Base-by-base conservation (phyloP, 2,797 vertebrate species). In the Macrochelys suwanniensis region DNA sequence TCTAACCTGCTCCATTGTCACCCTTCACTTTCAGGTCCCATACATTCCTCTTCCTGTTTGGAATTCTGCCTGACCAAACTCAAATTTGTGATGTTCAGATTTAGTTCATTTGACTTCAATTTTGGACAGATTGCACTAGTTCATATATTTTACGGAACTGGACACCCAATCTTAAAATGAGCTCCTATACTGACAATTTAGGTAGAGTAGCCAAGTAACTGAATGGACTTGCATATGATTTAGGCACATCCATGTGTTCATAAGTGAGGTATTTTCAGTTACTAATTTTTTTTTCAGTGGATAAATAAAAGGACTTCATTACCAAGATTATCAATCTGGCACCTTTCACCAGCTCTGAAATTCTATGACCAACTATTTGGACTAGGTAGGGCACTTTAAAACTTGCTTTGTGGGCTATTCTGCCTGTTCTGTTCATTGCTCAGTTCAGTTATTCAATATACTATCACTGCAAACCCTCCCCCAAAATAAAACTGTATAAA, bases 401-500 rank as follows among this genome's bases (percentile, higher is more conserved):
- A 45, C 42, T 81, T 50, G 3, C 61, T 61, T 82, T 28, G 49
- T 5, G 37, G 80, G 76, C 2, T 33, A 47, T 80, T 37, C n/a
- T 1, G 5, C 80, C 4, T 61, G 54, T 21, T 85, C 76, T 84
- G 61, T 28, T 71, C 53, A 76, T 25, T 11, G 5, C 11, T 80
- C 74, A 61, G 23, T 76, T 76, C 77, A 5, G 28, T 88, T 92
- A 13, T 37, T 76, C 28, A 23, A 21, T 28, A 57, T 47, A 47
- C 53, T 83, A 23, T 25, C 68, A 59, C n/a, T 77, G 31, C 37
- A 61, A 71, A 71, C 61, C 11, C 33, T 82, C n/a, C 51, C n/a
- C 33, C 1, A 13, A 78, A 80, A 81, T 53, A 0, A 0, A 42
- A 7, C 2, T 19, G 56, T 49, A 26, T 56, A 0, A 0, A 7